Evolutionary conservation across 1,140 invertebrate species (phyloP).

Genomic region (roundworm (Caenorhabditis elegans)): DNA sequence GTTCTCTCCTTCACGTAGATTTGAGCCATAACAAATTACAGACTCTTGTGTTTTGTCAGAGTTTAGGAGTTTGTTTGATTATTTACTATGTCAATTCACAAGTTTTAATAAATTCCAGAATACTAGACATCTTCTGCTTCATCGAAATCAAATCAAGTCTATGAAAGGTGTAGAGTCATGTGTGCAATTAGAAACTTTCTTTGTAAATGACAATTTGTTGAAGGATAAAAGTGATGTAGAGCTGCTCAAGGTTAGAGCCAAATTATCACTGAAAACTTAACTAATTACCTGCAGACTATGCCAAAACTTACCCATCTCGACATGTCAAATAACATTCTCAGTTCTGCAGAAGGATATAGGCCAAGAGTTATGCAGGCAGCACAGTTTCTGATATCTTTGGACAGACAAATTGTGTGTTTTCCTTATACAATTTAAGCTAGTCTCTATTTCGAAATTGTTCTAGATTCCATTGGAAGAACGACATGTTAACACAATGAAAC

Average conservation of each 20-base stretch:
- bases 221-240: background rate
- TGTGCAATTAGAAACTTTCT: background rate
- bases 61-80: background rate
- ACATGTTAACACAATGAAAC: slow-evolving; percentile 1
- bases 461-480: slow-evolving; percentile 21
- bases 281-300: background rate
- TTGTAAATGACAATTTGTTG: background rate
- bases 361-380: background rate
- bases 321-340: background rate
- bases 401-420: background rate
- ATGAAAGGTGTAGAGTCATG: background rate
- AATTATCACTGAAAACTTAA: background rate
- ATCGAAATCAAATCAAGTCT: background rate
- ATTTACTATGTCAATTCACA: too few relatives aligned
- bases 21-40: background rate
- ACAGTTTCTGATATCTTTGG: background rate
- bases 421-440: too few relatives aligned
- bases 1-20: background rate
- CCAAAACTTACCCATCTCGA: background rate
- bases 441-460: too few relatives aligned
- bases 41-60: background rate
- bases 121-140: background rate
- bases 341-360: background rate
- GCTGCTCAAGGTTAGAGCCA: background rate
- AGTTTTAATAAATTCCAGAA: background rate